Evolutionary conservation across 1,140 invertebrate species (phyloP).

Genomic region (Gryllus bimaculatus): DNA sequence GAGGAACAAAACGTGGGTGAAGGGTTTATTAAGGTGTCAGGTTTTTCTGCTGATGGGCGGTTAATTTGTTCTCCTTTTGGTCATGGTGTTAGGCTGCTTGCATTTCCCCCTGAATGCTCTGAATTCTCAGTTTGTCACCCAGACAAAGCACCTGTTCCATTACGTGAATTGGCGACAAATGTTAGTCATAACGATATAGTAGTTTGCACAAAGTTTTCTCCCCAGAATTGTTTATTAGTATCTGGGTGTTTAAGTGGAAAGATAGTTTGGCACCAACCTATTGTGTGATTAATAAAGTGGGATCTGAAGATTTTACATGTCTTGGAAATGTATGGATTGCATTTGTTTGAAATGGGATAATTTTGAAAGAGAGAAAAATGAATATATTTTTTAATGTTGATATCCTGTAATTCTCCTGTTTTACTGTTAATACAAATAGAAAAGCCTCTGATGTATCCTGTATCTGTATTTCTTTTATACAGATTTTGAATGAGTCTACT

Average conservation of each 20-base stretch:
- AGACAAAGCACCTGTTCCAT: slow-evolving; percentile 36
- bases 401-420: neutral
- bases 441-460: neutral
- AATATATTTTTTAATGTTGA: neutral
- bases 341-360: neutral
- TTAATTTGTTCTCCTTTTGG: slow-evolving; percentile 83
- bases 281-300: neutral
- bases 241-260: slow-evolving; percentile 80
- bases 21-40: slow-evolving; percentile 78
- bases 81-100: slow-evolving; percentile 69
- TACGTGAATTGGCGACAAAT: slow-evolving; percentile 56
- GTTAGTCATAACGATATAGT: slow-evolving; percentile 72
- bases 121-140: slow-evolving; percentile 66
- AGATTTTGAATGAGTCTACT: no score
- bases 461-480: neutral
- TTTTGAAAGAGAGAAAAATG: neutral
- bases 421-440: no score
- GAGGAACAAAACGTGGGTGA: slow-evolving; percentile 81
- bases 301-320: neutral
- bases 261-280: slow-evolving; percentile 81
- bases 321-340: neutral
- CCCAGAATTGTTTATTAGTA: slow-evolving; percentile 71
- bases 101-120: slow-evolving; percentile 65
- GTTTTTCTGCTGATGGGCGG: slow-evolving; percentile 79
- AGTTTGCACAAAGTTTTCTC: slow-evolving; percentile 86